These are phyloP conservation scores for Papilio helenus DNA, from an alignment of 1,140 invertebrate species.

Conservation along the genomic window DNA sequence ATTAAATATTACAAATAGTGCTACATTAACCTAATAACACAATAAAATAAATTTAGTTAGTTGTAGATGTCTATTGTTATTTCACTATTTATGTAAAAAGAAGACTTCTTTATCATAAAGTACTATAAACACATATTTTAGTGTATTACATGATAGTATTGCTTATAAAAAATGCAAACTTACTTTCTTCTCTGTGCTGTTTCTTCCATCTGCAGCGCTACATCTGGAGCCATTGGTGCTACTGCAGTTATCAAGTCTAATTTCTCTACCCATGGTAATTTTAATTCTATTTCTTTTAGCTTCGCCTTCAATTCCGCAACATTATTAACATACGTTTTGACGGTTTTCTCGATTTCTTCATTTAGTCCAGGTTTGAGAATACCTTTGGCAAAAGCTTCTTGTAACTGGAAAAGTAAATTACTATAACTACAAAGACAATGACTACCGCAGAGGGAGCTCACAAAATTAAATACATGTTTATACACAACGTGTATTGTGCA, in stretches of 20 bases:
- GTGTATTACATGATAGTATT: background rate
- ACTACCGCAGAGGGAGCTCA: background rate
- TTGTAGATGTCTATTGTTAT: background rate
- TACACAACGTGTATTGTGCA: background rate
- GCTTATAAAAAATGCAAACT: constrained; percentile 55
- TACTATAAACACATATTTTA: no score
- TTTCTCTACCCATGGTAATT: constrained; percentile 93
- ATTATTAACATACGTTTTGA: constrained; percentile 86
- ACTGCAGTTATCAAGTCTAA: constrained; percentile 90
- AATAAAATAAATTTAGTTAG: no score
- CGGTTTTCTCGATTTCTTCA: constrained; percentile 84
- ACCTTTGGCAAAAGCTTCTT: constrained; percentile 92
- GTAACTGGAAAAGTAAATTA: constrained; percentile 84
- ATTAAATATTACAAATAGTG: no score
- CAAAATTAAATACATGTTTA: background rate
- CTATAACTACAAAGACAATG: background rate
- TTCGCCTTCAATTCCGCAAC: constrained; percentile 88
- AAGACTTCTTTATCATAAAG: no score
- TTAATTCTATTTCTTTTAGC: constrained; percentile 87
- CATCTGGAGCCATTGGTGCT: constrained; percentile 92
- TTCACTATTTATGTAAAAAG: no score
- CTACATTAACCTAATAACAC: no score
- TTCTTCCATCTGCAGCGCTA: constrained; percentile 89
- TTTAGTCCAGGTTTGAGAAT: constrained; percentile 93
- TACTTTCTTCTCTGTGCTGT: constrained; percentile 88